Base-by-base conservation (phyloP, 2,797 vertebrate genomes). In the Propithecus deckenii region DNA sequence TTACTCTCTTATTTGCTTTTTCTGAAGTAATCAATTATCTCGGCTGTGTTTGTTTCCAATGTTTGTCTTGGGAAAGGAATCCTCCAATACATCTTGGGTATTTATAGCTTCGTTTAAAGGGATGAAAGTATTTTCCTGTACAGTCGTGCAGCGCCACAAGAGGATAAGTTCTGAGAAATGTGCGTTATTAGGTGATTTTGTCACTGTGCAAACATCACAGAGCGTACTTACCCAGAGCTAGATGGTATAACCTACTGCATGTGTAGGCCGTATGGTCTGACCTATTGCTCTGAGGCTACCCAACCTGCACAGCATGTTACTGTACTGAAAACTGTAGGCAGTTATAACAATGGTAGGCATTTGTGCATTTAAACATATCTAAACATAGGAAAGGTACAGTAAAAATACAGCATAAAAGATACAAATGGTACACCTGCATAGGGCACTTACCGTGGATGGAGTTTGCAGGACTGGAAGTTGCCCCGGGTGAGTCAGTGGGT, bases 71-170 rank as follows among this genome's bases (percentile, higher is more conserved):
- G 43, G 72, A 78, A 86, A 81, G 87, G 46, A 10, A 38, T 69
- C 23, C 74, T 80, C 23, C 35, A 22, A 2, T 57, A 6, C 1
- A 1, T 20, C n/a, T 55, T 15, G 67, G 78, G 4, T 22, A 10
- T 43, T 69, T 7, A 17, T 7, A 84, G 55, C 52, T 90, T 65
- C 25, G 28, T 78, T 52, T 61, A 43, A 76, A 50, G 63, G 43
- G 43, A 35, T 7, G 35, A 12, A 25, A 17, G 15, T 10, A 0
- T 59, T 75, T 72, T 63, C 5, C 18, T 48, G 1, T 22, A 2
- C 2, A 23, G 50, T 35, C n/a, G 35, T 28, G 76, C 13, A 35
- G 38, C 22, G 14, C 32, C 4, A 23, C 0, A 4, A 13, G 0
- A 7, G 48, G 25, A 7, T 55, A 23, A 35, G 7, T 78, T 79